Evolutionary conservation across 2,113 vertebrate genomes (phyloP).

Genomic region (Prochilodus magdalenae): DNA sequence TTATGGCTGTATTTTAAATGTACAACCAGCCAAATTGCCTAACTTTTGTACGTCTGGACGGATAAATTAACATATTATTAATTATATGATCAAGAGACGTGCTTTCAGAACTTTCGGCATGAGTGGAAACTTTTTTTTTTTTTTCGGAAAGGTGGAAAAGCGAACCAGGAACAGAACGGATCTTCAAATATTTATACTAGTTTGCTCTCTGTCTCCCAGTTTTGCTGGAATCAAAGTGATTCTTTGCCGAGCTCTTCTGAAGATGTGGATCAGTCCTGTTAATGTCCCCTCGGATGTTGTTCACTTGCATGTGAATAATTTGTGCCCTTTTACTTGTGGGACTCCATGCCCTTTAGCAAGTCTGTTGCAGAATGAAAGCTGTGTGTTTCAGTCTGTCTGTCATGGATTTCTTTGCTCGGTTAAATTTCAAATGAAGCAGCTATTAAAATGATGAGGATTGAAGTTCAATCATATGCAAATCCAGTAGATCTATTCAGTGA

Average conservation of each 20-base stretch:
- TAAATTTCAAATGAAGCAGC: not conserved
- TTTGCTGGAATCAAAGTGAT: not conserved
- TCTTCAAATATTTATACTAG: not conserved
- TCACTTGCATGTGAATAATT: slow-evolving; percentile 33
- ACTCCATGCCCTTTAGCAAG: slow-evolving; percentile 38
- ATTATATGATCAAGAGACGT: not conserved
- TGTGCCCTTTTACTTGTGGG: slow-evolving; percentile 34
- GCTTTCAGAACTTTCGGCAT: not conserved
- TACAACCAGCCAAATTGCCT: too few relatives aligned
- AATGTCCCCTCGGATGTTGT: slow-evolving; percentile 15
- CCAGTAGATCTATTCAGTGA: not conserved
- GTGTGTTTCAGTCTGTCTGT: slow-evolving; percentile 22
- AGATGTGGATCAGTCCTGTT: not conserved
- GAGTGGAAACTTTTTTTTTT: not conserved
- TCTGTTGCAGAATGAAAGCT: not conserved
- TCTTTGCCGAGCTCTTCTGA: not conserved
- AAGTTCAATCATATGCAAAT: not conserved
- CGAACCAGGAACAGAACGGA: not conserved
- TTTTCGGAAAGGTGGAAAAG: not conserved
- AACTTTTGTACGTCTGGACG: too few relatives aligned
- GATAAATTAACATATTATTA: too few relatives aligned
- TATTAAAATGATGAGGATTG: not conserved
- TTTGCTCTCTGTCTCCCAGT: not conserved
- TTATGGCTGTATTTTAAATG: too few relatives aligned
- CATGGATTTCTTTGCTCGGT: not conserved